These are phyloP conservation scores for Callospermophilus lateralis DNA, from an alignment of 2,113 vertebrate species.

Conservation along the genomic window DNA sequence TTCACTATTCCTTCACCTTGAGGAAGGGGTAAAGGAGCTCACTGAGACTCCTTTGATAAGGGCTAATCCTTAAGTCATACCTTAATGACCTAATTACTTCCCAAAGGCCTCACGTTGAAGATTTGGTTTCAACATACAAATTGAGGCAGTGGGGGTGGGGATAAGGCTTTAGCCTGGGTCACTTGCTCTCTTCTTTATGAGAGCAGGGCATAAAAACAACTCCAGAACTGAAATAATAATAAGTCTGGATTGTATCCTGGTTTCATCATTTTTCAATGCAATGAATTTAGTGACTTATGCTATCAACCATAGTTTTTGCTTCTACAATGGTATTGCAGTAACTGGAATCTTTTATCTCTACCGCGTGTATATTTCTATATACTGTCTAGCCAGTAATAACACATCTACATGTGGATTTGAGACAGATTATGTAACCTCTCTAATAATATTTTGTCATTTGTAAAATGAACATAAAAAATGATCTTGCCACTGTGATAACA, in stretches of 20 bases:
- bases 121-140: background rate
- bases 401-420: background rate
- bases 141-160: background rate
- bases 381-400: background rate
- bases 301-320: background rate
- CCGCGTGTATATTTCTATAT: background rate
- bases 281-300: background rate
- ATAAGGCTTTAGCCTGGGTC: background rate
- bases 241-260: background rate
- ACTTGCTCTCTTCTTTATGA: background rate
- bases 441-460: constrained; percentile 9
- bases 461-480: background rate
- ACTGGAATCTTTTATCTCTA: background rate
- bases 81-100: background rate
- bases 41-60: background rate
- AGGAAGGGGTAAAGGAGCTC: background rate
- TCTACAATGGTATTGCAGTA: background rate
- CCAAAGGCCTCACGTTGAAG: background rate
- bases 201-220: background rate
- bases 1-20: background rate
- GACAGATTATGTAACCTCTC: background rate
- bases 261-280: background rate
- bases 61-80: background rate
- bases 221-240: background rate
- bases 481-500: background rate